Percentiles rank a stretch among this genome's conserved stretches.
Evolutionary conservation across 1,140 invertebrate genomes (phyloP).

Genomic region (Eurosta solidaginis): DNA sequence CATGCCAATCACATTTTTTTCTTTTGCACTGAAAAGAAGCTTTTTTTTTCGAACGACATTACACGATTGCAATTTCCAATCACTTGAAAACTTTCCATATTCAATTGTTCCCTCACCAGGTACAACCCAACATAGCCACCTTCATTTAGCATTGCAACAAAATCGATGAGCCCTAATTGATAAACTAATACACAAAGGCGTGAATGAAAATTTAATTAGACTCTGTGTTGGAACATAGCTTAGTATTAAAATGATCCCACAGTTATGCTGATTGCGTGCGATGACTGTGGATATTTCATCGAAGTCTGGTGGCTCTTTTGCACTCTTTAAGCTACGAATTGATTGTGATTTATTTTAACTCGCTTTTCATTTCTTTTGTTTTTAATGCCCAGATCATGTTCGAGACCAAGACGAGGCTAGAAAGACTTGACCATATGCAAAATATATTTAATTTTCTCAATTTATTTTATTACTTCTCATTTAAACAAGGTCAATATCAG

Average conservation of each 20-base stretch:
- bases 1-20: too few relatives aligned
- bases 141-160: too few relatives aligned
- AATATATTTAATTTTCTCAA: slow-evolving; percentile 12
- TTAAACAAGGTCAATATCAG: slow-evolving; percentile 58
- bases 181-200: slow-evolving; percentile 11
- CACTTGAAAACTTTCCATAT: too few relatives aligned
- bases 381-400: neutral
- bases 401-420: neutral
- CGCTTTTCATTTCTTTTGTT: slow-evolving; percentile 18
- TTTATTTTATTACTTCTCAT: slow-evolving; percentile 33
- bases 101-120: too few relatives aligned
- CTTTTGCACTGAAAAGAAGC: too few relatives aligned
- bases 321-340: neutral
- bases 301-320: neutral
- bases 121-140: too few relatives aligned
- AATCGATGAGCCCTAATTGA: neutral
- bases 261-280: slow-evolving; percentile 26
- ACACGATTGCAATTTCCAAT: too few relatives aligned
- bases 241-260: slow-evolving; percentile 48
- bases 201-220: slow-evolving; percentile 14
- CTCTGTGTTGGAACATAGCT: neutral
- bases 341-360: slow-evolving; percentile 37
- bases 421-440: neutral
- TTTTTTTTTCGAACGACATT: too few relatives aligned
- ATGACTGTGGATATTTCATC: neutral